Evolutionary conservation across 1,140 invertebrate genomes (phyloP).

Genomic region (Drosophila ogumai): DNA sequence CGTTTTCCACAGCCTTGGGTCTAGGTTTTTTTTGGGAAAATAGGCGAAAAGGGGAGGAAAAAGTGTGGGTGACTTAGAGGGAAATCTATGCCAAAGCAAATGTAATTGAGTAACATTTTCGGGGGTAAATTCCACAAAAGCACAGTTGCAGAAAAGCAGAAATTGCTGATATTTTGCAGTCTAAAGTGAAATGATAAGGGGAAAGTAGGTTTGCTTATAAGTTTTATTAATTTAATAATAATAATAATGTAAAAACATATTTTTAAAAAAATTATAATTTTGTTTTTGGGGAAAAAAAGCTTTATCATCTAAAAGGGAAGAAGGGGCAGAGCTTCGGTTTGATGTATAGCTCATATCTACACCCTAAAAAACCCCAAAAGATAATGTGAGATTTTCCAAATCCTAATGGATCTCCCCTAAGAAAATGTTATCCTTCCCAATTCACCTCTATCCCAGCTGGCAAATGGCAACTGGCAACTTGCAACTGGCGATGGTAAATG

Average conservation of each 20-base stretch:
- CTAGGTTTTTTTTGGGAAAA: not conserved
- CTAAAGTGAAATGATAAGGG: not conserved
- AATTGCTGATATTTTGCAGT: not conserved
- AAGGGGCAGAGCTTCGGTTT: not conserved
- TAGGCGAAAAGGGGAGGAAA: not conserved
- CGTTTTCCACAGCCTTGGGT: slow-evolving; percentile 44
- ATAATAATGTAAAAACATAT: too few relatives aligned
- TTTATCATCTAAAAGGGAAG: too few relatives aligned
- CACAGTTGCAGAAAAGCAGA: not conserved
- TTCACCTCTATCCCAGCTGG: slow-evolving; percentile 4
- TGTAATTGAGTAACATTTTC: slow-evolving; percentile 32
- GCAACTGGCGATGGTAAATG: slow-evolving; percentile 29
- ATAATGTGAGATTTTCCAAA: not conserved
- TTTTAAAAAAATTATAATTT: too few relatives aligned
- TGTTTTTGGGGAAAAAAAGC: too few relatives aligned
- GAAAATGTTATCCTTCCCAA: not conserved
- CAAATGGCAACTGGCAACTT: slow-evolving; percentile 29
- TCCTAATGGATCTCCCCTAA: slow-evolving; percentile 4
- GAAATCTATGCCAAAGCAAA: slow-evolving; percentile 39
- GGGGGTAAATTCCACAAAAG: slow-evolving; percentile 10
- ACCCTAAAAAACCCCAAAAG: not conserved
- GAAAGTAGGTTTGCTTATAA: not conserved
- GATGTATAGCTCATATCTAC: too few relatives aligned
- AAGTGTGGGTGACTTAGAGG: slow-evolving; percentile 1
- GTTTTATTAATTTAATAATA: not conserved